These are phyloP conservation scores for Agrochola lota DNA, from an alignment of 2,888 invertebrate genomes.

Conservation along the genomic window DNA sequence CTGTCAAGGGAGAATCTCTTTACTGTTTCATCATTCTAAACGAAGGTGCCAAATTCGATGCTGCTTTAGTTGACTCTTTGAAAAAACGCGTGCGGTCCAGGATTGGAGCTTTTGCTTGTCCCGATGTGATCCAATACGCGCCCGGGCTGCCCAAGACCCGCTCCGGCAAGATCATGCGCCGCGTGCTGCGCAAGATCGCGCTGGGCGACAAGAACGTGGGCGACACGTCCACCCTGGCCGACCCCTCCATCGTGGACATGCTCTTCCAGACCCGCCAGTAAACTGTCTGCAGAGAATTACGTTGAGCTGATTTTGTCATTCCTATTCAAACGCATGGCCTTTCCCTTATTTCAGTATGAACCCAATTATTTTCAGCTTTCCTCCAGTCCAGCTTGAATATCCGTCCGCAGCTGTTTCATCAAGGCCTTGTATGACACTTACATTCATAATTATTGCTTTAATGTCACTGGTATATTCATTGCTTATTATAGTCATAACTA, in stretches of 20 bases:
- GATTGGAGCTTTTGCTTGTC: slow-evolving; percentile 99
- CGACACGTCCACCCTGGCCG: slow-evolving; percentile 98
- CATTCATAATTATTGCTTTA: slow-evolving; percentile 48
- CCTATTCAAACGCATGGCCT: slow-evolving; percentile 50
- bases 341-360: slow-evolving; percentile 22
- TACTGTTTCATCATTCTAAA: slow-evolving; percentile 99
- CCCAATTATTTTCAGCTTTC: slow-evolving; percentile 47
- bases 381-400: slow-evolving; percentile 61
- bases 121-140: slow-evolving; percentile 98
- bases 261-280: slow-evolving; percentile 90
- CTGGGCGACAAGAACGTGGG: slow-evolving; percentile 97
- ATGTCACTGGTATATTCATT: slow-evolving; percentile 28
- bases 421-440: slow-evolving; percentile 37
- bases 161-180: slow-evolving; percentile 99
- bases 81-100: slow-evolving; percentile 95
- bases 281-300: slow-evolving; percentile 13
- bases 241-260: slow-evolving; percentile 96
- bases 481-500: slow-evolving; percentile 38
- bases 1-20: slow-evolving; percentile 98
- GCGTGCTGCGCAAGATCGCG: slow-evolving; percentile 98
- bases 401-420: slow-evolving; percentile 59
- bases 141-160: slow-evolving; percentile 98
- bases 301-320: slow-evolving; percentile 46
- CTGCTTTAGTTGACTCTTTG: slow-evolving; percentile 92
- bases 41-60: slow-evolving; percentile 93